Conservation (phyloP, 1,140 invertebrate species). For the Andricus grossulariae region DNA sequence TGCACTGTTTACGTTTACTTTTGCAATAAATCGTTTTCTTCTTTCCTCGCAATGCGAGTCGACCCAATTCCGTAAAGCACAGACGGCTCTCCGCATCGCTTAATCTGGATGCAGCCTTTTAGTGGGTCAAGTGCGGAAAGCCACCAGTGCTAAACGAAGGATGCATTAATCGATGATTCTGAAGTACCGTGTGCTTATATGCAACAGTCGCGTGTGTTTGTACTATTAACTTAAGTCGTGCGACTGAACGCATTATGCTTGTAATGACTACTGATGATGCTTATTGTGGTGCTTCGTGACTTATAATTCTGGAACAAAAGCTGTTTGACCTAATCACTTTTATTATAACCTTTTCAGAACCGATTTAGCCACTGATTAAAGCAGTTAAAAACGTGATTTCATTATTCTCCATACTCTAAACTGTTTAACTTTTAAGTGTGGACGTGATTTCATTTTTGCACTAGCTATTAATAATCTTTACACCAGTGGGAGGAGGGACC, state of each 20-base stretch:
- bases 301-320: background rate
- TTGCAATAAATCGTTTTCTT: background rate
- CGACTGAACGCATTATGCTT: background rate
- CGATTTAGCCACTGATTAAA: too few relatives aligned
- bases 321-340: background rate
- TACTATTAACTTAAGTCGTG: background rate
- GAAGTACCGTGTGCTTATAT: background rate
- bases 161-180: conserved; percentile 27
- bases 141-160: conserved; percentile 18
- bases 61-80: conserved; percentile 15
- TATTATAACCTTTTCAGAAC: too few relatives aligned
- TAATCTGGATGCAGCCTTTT: conserved; percentile 24
- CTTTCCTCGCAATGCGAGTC: conserved; percentile 1
- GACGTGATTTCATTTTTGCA: too few relatives aligned
- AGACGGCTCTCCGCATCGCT: conserved; percentile 8
- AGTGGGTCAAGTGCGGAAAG: conserved; percentile 31
- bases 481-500: too few relatives aligned
- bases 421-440: too few relatives aligned
- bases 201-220: conserved; percentile 2
- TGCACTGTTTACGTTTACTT: background rate
- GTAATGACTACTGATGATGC: background rate
- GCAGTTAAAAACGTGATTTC: too few relatives aligned
- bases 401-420: too few relatives aligned
- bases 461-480: too few relatives aligned
- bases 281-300: background rate